These are phyloP conservation scores for Pelmatolapia mariae DNA, from an alignment of 2,113 vertebrate genomes.

Conservation along the genomic window DNA sequence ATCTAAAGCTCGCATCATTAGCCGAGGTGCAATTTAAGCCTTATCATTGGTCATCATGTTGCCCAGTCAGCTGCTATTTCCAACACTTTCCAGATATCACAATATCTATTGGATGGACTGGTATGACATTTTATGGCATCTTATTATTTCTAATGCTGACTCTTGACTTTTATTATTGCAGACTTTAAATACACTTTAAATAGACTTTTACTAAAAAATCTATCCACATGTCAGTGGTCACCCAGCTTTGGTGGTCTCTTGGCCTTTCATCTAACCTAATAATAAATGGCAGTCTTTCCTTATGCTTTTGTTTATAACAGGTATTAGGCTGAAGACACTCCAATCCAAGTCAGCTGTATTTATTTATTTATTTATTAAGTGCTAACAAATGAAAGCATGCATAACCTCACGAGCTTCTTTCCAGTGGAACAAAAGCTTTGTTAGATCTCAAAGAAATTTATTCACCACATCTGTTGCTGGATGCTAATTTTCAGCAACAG, in stretches of 20 bases:
- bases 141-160: neutral
- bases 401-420: neutral
- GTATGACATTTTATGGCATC: neutral
- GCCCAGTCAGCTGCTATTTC: neutral
- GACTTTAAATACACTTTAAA: neutral
- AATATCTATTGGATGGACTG: neutral
- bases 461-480: neutral
- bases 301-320: neutral
- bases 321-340: neutral
- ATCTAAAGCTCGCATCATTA: neutral
- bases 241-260: neutral
- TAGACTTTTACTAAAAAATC: neutral
- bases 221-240: neutral
- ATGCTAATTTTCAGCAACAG: neutral
- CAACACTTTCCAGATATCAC: neutral
- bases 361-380: neutral
- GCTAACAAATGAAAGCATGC: neutral
- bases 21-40: neutral
- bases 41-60: neutral
- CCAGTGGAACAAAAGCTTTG: neutral
- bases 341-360: neutral
- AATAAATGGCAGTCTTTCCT: neutral
- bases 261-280: neutral
- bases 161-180: neutral
- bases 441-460: neutral